These are phyloP conservation scores for Tetramorium alpestre DNA, from an alignment of 1,140 invertebrate genomes.

Conservation along the genomic window DNA sequence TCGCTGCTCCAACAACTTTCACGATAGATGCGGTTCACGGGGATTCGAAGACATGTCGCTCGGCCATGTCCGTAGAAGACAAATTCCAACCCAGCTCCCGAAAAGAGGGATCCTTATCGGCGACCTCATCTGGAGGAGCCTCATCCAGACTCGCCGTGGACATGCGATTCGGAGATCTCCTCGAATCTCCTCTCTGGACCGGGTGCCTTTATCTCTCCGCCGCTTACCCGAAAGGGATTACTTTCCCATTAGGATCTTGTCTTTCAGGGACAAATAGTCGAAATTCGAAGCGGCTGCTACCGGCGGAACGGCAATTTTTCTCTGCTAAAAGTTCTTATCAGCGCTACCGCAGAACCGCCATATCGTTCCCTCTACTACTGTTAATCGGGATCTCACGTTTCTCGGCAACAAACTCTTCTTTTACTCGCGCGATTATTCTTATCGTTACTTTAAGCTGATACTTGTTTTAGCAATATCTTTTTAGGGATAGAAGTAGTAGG, in stretches of 20 bases:
- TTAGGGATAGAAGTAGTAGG: not conserved
- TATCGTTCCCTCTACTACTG: slow-evolving; percentile 6
- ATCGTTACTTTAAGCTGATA: not conserved
- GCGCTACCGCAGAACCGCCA: slow-evolving; percentile 4
- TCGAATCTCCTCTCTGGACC: slow-evolving; percentile 51
- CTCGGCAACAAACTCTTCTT: slow-evolving; percentile 3
- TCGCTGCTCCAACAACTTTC: slow-evolving; percentile 9
- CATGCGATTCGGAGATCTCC: slow-evolving; percentile 62
- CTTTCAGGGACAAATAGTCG: slow-evolving; percentile 79
- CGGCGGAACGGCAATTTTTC: slow-evolving; percentile 61
- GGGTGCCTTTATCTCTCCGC: slow-evolving; percentile 70
- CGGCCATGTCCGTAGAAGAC: slow-evolving; percentile 53
- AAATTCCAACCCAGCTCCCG: slow-evolving; percentile 65
- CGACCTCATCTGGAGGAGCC: slow-evolving; percentile 65
- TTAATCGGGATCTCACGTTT: slow-evolving; percentile 19
- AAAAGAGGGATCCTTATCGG: slow-evolving; percentile 74
- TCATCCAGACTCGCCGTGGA: slow-evolving; percentile 59
- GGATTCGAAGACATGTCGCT: not conserved
- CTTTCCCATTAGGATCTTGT: slow-evolving; percentile 82
- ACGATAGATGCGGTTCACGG: slow-evolving; percentile 8
- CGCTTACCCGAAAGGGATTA: slow-evolving; percentile 77
- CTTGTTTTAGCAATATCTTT: not conserved
- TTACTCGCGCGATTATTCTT: not conserved
- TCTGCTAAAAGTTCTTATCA: slow-evolving; percentile 60
- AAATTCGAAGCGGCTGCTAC: slow-evolving; percentile 65